These are phyloP conservation scores for Arremon brunneinucha DNA, from an alignment of 2,797 vertebrate species.

Conservation along the genomic window DNA sequence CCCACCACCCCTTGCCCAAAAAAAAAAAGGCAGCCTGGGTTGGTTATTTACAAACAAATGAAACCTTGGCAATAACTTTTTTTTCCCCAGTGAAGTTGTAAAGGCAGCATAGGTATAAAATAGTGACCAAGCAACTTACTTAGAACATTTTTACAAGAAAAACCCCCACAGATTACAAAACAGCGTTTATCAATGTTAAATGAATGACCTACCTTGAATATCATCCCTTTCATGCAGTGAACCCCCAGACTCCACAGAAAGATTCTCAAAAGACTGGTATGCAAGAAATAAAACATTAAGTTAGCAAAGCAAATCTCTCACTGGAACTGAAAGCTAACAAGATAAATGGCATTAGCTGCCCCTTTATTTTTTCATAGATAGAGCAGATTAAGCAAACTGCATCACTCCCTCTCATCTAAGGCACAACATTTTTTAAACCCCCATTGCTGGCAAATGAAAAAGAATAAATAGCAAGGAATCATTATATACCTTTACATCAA, in stretches of 20 bases:
- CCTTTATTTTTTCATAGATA: neutral
- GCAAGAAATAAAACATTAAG: constrained; percentile 47
- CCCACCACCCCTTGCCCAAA: fast-evolving
- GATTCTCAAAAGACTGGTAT: constrained; percentile 90
- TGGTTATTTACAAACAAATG: neutral
- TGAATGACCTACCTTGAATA: constrained; percentile 73
- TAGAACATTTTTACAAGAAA: neutral
- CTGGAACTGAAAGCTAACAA: neutral
- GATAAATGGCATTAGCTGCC: neutral
- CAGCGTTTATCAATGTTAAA: neutral
- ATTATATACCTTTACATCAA: neutral
- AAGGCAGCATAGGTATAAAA: neutral
- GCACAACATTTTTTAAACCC: constrained; percentile 8
- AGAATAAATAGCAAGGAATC: constrained; percentile 1
- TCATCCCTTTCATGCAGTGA: constrained; percentile 91
- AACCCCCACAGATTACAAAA: neutral
- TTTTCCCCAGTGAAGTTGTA: neutral
- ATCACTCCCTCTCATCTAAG: neutral
- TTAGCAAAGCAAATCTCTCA: constrained; percentile 43
- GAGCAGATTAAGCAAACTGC: neutral
- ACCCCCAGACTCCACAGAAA: constrained; percentile 87
- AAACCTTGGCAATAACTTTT: neutral
- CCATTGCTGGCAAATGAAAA: neutral
- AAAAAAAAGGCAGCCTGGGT: neutral
- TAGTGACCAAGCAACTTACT: neutral